A percentile compares a stretch with the other conserved stretches of the same genome.
These are phyloP conservation scores for Amorpha juglandis DNA, from an alignment of 2,888 invertebrate species.

Conservation along the genomic window DNA sequence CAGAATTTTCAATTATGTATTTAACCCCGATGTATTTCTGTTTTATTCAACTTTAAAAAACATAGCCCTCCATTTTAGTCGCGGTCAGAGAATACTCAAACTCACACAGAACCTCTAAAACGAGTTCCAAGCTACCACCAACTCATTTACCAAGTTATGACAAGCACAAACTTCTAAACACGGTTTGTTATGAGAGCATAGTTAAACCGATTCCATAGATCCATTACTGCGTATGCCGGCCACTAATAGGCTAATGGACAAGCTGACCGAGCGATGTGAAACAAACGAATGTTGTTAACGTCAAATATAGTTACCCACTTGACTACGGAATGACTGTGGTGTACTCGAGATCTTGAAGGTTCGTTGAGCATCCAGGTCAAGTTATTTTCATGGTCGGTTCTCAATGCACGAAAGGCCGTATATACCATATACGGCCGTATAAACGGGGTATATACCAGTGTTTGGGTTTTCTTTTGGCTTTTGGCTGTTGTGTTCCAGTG, in stretches of 20 bases:
- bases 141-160: constrained; percentile 5
- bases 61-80: not conserved
- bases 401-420: too few species aligned
- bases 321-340: not conserved
- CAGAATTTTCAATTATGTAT: too few species aligned
- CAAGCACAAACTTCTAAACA: constrained; percentile 16
- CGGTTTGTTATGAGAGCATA: constrained; percentile 25
- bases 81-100: not conserved
- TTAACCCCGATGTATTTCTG: too few species aligned
- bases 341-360: not conserved
- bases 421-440: too few species aligned
- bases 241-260: constrained; percentile 60
- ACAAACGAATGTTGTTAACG: constrained; percentile 51
- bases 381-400: too few species aligned
- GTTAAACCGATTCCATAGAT: constrained; percentile 30
- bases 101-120: not conserved
- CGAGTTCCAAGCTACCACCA: constrained; percentile 13
- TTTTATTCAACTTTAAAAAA: too few species aligned
- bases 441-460: too few species aligned
- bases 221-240: constrained; percentile 50
- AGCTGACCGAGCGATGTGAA: constrained; percentile 49
- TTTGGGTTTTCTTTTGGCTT: too few species aligned
- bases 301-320: constrained; percentile 24
- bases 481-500: too few species aligned
- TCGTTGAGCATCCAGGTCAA: not conserved